These are phyloP conservation scores for Phylloscopus whistleri DNA, from an alignment of 2,113 vertebrate species.

Conservation along the genomic window DNA sequence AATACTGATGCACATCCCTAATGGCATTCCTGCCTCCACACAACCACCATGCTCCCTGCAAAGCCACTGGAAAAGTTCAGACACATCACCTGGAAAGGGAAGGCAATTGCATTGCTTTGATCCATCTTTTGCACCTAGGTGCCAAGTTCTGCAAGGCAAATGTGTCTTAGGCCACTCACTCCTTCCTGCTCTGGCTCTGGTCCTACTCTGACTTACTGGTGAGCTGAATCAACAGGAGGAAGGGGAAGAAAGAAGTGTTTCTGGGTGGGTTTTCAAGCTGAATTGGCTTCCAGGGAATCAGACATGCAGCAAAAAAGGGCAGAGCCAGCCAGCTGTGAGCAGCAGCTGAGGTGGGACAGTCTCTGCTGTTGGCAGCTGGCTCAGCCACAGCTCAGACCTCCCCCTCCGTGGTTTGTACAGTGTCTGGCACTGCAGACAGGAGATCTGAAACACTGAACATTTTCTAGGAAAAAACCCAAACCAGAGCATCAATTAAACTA, in stretches of 20 bases:
- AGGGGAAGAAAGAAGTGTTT: not conserved
- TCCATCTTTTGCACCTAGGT: not conserved
- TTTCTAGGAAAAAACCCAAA: not conserved
- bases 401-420: rapidly evolving
- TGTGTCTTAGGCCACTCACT: not conserved
- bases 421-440: not conserved
- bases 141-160: not conserved
- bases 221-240: not conserved
- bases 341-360: not conserved
- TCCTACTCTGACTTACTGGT: not conserved
- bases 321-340: not conserved
- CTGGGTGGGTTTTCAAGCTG: not conserved
- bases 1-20: not conserved
- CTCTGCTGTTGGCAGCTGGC: not conserved
- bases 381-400: not conserved
- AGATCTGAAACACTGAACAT: not conserved
- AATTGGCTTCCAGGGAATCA: not conserved
- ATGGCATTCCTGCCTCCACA: not conserved
- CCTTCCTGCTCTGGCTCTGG: not conserved
- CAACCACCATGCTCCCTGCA: not conserved
- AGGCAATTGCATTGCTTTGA: not conserved
- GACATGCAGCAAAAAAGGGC: not conserved
- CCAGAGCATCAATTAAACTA: not conserved
- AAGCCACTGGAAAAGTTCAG: not conserved
- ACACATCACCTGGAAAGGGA: not conserved